These are phyloP conservation scores for Capromys pilorides DNA, from an alignment of 2,797 vertebrate genomes.

Conservation along the genomic window DNA sequence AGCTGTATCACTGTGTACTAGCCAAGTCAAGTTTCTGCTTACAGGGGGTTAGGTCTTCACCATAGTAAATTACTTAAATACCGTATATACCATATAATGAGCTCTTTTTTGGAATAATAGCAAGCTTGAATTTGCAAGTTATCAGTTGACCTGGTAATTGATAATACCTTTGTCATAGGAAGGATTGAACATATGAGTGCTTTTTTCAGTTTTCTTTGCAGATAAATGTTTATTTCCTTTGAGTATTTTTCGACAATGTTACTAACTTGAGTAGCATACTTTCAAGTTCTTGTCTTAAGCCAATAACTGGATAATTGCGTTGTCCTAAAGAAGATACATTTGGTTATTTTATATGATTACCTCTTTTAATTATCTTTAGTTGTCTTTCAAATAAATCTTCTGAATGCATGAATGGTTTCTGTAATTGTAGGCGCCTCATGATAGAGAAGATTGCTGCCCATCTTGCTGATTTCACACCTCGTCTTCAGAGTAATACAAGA, in stretches of 20 bases:
- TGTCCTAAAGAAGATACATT: background rate
- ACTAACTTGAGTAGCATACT: slow-evolving; percentile 2
- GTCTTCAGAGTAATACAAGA: slow-evolving; percentile 98
- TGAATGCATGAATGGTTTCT: slow-evolving; percentile 63
- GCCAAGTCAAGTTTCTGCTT: slow-evolving; percentile 34
- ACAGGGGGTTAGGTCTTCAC: background rate
- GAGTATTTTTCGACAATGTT: background rate
- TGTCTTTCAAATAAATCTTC: slow-evolving; percentile 33
- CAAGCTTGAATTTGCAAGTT: background rate
- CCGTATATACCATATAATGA: background rate
- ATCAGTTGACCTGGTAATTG: background rate
- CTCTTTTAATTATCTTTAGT: background rate
- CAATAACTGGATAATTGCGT: background rate
- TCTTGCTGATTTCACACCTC: slow-evolving; percentile 97
- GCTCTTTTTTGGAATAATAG: background rate
- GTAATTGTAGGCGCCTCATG: slow-evolving; percentile 93
- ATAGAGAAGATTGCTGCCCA: slow-evolving; percentile 99
- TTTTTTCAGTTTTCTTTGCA: background rate
- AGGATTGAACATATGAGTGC: background rate
- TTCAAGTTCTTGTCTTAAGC: background rate
- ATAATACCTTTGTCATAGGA: background rate
- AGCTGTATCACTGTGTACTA: background rate
- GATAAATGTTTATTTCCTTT: background rate
- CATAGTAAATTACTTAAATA: background rate
- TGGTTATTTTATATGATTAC: slow-evolving; percentile 11